Evolutionary conservation across 1,140 invertebrate species (phyloP), one percentile per base, ranked within the genome.

Genomic region (Solen grandis): DNA sequence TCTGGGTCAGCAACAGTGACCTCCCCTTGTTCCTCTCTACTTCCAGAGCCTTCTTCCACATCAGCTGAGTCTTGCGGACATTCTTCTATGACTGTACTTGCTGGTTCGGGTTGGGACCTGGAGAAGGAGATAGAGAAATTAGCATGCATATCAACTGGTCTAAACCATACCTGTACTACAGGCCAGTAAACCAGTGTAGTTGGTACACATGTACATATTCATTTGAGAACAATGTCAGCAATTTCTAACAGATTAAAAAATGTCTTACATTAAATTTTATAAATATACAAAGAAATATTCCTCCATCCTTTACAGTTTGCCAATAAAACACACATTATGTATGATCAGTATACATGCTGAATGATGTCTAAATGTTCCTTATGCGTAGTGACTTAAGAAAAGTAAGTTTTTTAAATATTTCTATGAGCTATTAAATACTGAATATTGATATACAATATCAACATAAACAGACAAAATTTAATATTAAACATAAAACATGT

Each of bases 51-150:
- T 8, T 60, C 70, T 14, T 22, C n/a, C n/a, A 25, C 31, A 14
- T 78, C 65, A 78, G 25, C 66, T 65, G 75, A 65, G 75, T 68
- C 75, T 68, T 27, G 75, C 52, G 63, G 75, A 66, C 63, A 78
- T 14, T 78, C 75, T 29, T 78, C 75, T 33, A 60, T 78, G 75
- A 54, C 29, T 13, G 36, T 78, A 55, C 41, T 78, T 73, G 33
- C 57, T 78, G 65, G 50, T 68, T 78, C 75, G 29, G 22, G 63
- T 57, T 78, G 75, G 75, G 63, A 78, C 75, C 75, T 78, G 52
- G 5, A 27, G 31, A 46, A 46, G n/a, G 8, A 46, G 41, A 46
- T 46, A 46, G 41, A 19, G 41, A 19, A 46, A 46, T 10, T 46
- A 46, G 8, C 19, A 46, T 46, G 8, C 8, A 19, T 19, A 46